Evolutionary conservation across 2,888 invertebrate genomes (phyloP).

Genomic region (Gandaritis pyraliata): DNA sequence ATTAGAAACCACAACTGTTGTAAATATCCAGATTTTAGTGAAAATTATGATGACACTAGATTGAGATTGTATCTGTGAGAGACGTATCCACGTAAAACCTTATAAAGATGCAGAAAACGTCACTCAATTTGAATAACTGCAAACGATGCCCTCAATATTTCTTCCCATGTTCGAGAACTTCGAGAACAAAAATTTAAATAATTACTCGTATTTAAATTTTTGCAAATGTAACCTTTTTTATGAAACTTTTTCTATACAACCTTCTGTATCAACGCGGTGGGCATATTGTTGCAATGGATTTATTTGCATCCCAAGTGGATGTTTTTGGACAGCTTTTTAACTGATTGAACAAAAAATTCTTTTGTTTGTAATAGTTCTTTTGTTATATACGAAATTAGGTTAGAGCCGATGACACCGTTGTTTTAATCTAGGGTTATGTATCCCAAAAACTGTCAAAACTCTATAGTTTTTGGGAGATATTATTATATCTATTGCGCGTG

Average conservation of each 20-base stretch:
- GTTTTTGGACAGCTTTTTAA: constrained; percentile 70
- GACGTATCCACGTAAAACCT: constrained; percentile 43
- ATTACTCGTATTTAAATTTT: constrained; percentile 78
- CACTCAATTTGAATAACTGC: constrained; percentile 71
- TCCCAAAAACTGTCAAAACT: no score
- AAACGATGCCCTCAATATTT: constrained; percentile 76
- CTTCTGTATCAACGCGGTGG: constrained; percentile 59
- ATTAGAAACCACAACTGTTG: no score
- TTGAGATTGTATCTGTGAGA: not conserved
- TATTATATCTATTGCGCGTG: not conserved
- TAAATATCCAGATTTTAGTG: no score
- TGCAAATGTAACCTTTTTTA: constrained; percentile 46
- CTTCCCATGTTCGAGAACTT: constrained; percentile 57
- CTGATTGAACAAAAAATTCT: constrained; percentile 67
- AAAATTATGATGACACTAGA: no score
- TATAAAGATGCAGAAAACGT: constrained; percentile 55
- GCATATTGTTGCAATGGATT: constrained; percentile 70
- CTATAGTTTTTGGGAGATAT: no score
- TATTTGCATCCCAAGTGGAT: constrained; percentile 73
- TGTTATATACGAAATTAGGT: constrained; percentile 58
- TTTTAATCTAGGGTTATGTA: constrained; percentile 33
- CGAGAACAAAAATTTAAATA: no score
- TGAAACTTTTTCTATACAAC: constrained; percentile 40
- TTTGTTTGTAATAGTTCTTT: constrained; percentile 67
- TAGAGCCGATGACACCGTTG: constrained; percentile 43